Percentiles rank a stretch among this genome's conserved stretches.
These are phyloP conservation scores for Bos taurus DNA, from an alignment of 2,113 vertebrate genomes.

Conservation along the genomic window ARS-UCD2.0 NC_037331.1:98524501-98525000, in stretches of 20 bases:
- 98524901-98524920: not conserved
- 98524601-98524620: slow-evolving; percentile 55
- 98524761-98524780: not conserved
- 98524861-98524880: not conserved
- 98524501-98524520: slow-evolving; percentile 37
- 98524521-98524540: slow-evolving; percentile 62
- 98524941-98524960: not conserved
- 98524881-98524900: not conserved
- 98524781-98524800: not conserved
- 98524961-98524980: not conserved
- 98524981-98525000: not conserved
- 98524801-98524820: not conserved
- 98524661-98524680: not conserved
- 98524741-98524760: slow-evolving; percentile 29
- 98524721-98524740: not conserved
- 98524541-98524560: slow-evolving; percentile 52
- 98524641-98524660: slow-evolving; percentile 49
- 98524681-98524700: not conserved
- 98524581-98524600: slow-evolving; percentile 58
- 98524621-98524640: slow-evolving; percentile 38
- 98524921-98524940: not conserved
- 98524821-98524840: slow-evolving; percentile 22
- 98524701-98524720: slow-evolving; percentile 44
- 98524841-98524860: slow-evolving; percentile 16
- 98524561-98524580: slow-evolving; percentile 67